A percentile compares a stretch with the other conserved stretches of the same genome.
Evolutionary conservation across 2,113 vertebrate species (phyloP).

Genomic region (Coptodon rendalli): DNA sequence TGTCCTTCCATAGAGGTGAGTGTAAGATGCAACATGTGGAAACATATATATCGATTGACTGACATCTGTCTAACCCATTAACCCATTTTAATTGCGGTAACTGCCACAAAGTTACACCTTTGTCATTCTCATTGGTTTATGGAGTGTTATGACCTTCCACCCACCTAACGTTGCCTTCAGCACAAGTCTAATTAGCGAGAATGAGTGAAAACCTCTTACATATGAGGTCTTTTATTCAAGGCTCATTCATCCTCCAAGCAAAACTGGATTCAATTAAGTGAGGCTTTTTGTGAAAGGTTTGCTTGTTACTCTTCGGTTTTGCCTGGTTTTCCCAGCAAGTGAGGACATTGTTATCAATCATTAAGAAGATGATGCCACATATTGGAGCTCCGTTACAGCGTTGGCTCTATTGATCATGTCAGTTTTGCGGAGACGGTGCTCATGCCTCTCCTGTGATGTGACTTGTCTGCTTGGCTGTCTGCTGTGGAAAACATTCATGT

Average conservation of each 20-base stretch:
- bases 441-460: constrained; percentile 19
- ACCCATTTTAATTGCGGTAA: background rate
- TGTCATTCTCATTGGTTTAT: background rate
- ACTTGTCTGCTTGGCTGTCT: constrained; percentile 22
- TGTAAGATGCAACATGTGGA: background rate
- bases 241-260: background rate
- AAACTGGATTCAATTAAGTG: background rate
- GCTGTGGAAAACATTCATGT: constrained; percentile 42
- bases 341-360: background rate
- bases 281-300: background rate
- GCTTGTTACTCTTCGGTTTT: background rate
- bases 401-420: background rate
- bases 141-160: background rate
- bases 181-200: background rate
- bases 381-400: background rate
- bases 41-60: background rate
- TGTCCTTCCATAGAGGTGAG: background rate
- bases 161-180: background rate
- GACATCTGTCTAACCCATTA: background rate
- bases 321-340: background rate
- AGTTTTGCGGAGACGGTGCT: background rate
- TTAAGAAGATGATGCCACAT: background rate
- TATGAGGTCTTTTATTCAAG: background rate
- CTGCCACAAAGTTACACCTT: background rate
- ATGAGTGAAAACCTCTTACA: background rate